A percentile compares a stretch with the other conserved stretches of the same genome.
These are phyloP conservation scores for Casuarius casuarius DNA, from an alignment of 2,113 vertebrate genomes.

Conservation along the genomic window DNA sequence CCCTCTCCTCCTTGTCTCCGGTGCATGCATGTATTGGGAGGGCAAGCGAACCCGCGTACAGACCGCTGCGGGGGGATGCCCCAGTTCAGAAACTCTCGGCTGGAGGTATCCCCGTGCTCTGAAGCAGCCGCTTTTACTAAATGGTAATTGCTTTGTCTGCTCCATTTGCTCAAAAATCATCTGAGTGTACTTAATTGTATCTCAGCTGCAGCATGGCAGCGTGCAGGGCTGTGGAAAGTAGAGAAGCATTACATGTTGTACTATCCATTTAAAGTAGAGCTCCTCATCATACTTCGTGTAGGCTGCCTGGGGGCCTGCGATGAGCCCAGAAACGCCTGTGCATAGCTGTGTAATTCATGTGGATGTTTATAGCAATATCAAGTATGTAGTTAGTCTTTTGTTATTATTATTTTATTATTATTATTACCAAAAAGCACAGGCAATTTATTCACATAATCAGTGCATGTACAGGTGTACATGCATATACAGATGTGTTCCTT, in stretches of 20 bases:
- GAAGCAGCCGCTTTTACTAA: background rate
- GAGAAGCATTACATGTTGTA: background rate
- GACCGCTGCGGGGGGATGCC: background rate
- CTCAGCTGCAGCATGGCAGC: background rate
- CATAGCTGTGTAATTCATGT: background rate
- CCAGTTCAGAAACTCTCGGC: background rate
- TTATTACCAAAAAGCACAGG: background rate
- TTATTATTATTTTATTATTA: background rate
- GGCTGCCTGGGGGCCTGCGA: background rate
- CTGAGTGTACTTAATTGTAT: background rate
- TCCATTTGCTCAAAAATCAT: background rate
- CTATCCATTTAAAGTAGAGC: background rate
- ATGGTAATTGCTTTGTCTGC: background rate
- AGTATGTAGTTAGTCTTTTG: background rate
- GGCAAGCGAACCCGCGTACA: background rate
- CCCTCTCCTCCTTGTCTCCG: accelerated
- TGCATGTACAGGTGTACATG: background rate
- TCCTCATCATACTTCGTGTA: background rate
- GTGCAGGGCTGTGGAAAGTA: background rate
- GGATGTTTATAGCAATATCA: background rate
- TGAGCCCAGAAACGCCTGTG: background rate
- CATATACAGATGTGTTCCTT: background rate
- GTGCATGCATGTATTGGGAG: accelerated
- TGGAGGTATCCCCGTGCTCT: background rate
- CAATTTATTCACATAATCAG: background rate